Base-by-base conservation (phyloP, 2,888 invertebrate genomes). In the Orthosia cruda region DNA sequence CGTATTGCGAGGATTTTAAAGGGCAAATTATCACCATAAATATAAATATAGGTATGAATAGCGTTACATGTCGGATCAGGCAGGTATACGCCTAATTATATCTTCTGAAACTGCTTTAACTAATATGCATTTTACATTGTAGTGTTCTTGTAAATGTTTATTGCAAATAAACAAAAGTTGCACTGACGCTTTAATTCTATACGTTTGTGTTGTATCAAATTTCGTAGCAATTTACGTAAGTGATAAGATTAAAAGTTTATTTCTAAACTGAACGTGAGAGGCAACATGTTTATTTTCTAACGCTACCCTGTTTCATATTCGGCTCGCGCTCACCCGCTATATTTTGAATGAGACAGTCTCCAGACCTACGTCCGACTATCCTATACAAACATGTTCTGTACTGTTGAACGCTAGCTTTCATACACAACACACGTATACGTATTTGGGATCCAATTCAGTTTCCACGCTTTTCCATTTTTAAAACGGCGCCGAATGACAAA, bases 291-390 rank as follows among this genome's bases (percentile, higher is more conserved):
- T 90, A 85, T 93, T 88, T 94, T 92, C 93, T 82, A 84, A 94
- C 95, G 88, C 87, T 96, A 95, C 94, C 71, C 80, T 86, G 89
- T 92, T 95, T 94, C 92, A 93, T 93, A 95, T 95, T 94, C 93
- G 92, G 90, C 86, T 87, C 91, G 91, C 93, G 91, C 91, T 85
- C 92, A 84, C 92, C 90, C 89, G 89, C 90, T 93, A 93, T 94
- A 93, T 94, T 95, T 93, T 92, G 92, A 93, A 95, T 93, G 93
- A 93, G 93, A 93, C 92, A 91, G 92, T 92, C 92, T 93, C 90
- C 92, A 94, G 94, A 93, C 92, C 93, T 89, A 91, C 89, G 87
- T 90, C 89, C 91, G 89, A 90, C 90, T 92, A 91, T 90, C 89
- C 91, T 89, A 82, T 80, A 91, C 88, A 88, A 90, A 90, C 87